Evolutionary conservation across 2,113 vertebrate species (phyloP), one percentile per base, ranked within the genome.

Genomic region (Halichoerus grypus): DNA sequence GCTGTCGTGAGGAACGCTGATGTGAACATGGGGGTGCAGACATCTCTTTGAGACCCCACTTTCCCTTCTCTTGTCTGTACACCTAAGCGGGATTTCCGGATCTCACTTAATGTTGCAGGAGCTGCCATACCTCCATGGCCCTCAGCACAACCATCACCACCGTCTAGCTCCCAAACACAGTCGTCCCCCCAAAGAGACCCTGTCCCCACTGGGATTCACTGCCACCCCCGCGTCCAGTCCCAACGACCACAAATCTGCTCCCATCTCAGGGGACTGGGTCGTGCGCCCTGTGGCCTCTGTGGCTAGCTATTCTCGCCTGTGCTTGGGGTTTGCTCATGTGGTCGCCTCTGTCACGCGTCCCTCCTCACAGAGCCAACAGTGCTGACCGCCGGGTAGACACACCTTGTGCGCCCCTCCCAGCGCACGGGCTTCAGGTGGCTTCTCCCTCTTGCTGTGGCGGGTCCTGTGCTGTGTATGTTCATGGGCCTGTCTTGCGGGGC

Each of bases 1-100:
- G 69, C 51, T 46, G 0, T 2, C 0, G 3, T 10, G 26, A 11
- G 4, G 24, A 1, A 0, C 0, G 42, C 16, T 26, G 31, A 3
- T 21, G 9, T 4, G 39, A 16, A 49, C 36, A 0, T 11, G 14
- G 15, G 7, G 36, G 33, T 4, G 26, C 26, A 5, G 49, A 14
- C 7, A 16, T 13, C 13, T 36, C 72, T 49, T 63, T 1, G n/a
- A 51, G 36, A 21, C 42, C 42, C 28, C 53, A 57, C 74, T 39
- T 21, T 53, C 51, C 0, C 12, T 80, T 15, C 46, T 67, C 15
- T 31, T 1, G 42, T 57, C 14, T 18, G 13, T 2, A 9, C 9
- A 24, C 33, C 33, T 42, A 36, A 36, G 57, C 7, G 18, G 55
- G 9, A 10, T 31, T 55, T 26, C 74, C 22, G 39, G 67, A 7